Base-by-base conservation (phyloP, 1,140 invertebrate species). In the Armadillidium nasatum region DNA sequence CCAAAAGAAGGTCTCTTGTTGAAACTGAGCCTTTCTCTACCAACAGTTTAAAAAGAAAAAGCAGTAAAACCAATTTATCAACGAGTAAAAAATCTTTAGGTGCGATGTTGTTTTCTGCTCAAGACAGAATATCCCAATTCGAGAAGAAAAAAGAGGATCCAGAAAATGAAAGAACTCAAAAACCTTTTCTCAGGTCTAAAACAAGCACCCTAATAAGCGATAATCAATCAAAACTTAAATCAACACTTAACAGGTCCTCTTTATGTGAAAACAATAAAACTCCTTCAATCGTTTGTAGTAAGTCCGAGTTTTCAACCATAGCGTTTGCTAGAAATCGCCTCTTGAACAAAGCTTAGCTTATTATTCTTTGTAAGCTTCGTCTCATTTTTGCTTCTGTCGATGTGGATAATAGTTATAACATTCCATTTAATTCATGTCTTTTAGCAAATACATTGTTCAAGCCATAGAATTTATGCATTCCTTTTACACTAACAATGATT, bases 101-200 rank as follows among this genome's bases (percentile, higher is more conserved):
- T 11, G 54, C 45, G 21, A 43, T 75, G 50, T 67, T 75, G 19
- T 75, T 75, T 33, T 75, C 73, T 15, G 73, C 73, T 44, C 73
- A 75, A 60, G 73, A 75, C 33, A 19, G 73, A 1, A 75, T 75
- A 22, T 75, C 66, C 9, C 73, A 75, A 44, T 75, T 75, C 67
- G 73, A 75, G 43, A 75, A 22, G 54, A 75, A 75, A 45, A 67
- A 75, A 7, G 73, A 68, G 1, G 22, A 22, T 13, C 66, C 66
- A 68, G 10, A 19, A 7, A 4, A 10, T 15, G 9, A 60, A 10
- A n/a, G 73, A 13, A 44, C 68, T 6, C 73, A 75, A 19, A 60
- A 67, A n/a, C 73, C 73, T 9, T 60, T 75, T 44, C 33, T 44
- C 13, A 19, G 73, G 33, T 60, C 73, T 7, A 75, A 75, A 68